These are phyloP conservation scores for Acromyrmex echinatior DNA, from an alignment of 1,140 invertebrate genomes.

Conservation along the genomic window DNA sequence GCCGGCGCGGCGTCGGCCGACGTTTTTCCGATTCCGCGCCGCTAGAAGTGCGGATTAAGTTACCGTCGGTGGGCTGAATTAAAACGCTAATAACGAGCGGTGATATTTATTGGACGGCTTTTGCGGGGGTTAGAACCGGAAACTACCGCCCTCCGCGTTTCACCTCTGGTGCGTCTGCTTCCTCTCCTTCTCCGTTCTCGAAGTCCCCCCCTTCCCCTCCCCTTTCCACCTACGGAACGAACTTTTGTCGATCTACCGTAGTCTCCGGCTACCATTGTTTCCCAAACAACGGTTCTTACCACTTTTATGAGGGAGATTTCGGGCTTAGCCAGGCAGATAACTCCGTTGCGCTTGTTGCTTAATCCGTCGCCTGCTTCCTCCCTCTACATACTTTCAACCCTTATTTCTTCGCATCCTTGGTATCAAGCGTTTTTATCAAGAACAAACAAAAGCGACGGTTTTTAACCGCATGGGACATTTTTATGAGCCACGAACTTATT, in stretches of 20 bases:
- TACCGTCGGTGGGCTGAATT: conserved; percentile 82
- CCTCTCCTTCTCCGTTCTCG: conserved; percentile 21
- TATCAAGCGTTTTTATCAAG: conserved; percentile 65
- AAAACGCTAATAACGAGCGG: conserved; percentile 85
- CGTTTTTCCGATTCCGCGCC: conserved; percentile 81
- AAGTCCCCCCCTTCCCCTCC: not conserved
- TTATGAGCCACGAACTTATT: not conserved
- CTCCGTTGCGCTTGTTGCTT: conserved; percentile 74
- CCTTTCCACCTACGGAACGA: conserved; percentile 52
- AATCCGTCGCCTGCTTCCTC: conserved; percentile 59
- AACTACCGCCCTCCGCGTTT: conserved; percentile 26
- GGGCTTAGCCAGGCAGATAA: conserved; percentile 81
- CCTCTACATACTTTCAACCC: conserved; percentile 52
- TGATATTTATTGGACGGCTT: conserved; percentile 85
- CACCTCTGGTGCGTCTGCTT: conserved; percentile 27
- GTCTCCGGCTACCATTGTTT: conserved; percentile 79
- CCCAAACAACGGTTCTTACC: conserved; percentile 82
- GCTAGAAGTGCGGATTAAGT: conserved; percentile 80
- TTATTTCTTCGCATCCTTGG: conserved; percentile 50
- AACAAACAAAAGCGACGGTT: conserved; percentile 49
- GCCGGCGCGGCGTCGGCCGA: conserved; percentile 58
- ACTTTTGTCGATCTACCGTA: conserved; percentile 69
- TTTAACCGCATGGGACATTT: conserved; percentile 10
- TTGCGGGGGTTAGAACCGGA: conserved; percentile 72
- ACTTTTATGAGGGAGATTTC: conserved; percentile 83